A percentile compares a stretch with the other conserved stretches of the same genome.
phyloP scores from a whole-genome alignment of 2,113 vertebrate genomes.

The Aptenodytes forsteri region DNA sequence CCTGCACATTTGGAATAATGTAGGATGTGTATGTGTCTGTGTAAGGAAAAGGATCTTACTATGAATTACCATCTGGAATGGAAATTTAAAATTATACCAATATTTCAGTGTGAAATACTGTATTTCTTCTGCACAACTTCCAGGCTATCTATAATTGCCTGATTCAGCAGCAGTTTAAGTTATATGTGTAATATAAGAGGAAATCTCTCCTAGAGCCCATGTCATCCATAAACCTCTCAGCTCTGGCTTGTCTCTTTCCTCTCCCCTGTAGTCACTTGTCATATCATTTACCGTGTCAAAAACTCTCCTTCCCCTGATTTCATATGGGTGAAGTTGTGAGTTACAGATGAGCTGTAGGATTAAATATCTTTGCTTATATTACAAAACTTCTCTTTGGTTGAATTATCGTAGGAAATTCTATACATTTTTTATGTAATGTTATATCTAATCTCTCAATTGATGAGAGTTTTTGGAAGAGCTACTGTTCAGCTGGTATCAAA shows the following conservation, averaged over 20 bases:
- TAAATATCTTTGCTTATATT: not conserved
- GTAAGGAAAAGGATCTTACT: not conserved
- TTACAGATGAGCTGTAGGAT: not conserved
- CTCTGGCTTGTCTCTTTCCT: not conserved
- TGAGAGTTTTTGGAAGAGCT: not conserved
- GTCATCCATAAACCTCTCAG: not conserved
- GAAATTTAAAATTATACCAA: not conserved
- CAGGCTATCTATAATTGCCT: not conserved
- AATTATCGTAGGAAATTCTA: not conserved
- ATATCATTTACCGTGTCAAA: not conserved
- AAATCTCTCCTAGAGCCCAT: not conserved
- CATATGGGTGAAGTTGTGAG: not conserved
- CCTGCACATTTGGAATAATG: not conserved
- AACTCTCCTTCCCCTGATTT: not conserved
- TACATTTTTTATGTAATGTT: not conserved
- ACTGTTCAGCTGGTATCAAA: not conserved
- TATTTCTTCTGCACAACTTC: not conserved
- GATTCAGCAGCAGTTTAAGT: not conserved
- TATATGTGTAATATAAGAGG: not conserved
- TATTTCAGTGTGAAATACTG: not conserved
- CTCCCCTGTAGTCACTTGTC: not conserved
- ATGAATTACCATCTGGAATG: not conserved
- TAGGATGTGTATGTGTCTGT: not conserved
- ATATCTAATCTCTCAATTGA: not conserved
- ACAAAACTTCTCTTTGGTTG: not conserved